These are phyloP conservation scores for Arbacia lixula DNA, from an alignment of 53 echinoderm and acorn worm genomes.

Conservation along the genomic window DNA sequence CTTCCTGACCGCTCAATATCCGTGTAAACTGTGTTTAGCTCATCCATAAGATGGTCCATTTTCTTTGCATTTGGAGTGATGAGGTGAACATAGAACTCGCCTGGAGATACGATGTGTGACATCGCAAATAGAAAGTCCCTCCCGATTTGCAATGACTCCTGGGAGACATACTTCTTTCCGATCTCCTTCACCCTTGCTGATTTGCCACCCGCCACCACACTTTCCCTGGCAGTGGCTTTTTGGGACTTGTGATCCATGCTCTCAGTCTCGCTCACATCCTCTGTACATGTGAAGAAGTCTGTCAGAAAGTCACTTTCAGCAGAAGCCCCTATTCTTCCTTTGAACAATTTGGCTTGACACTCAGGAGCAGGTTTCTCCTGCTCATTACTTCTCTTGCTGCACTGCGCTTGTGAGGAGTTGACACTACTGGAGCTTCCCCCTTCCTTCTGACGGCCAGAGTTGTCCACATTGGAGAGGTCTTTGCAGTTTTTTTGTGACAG, in stretches of 20 bases:
- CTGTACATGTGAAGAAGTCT: constrained; percentile 45
- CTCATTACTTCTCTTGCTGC: background rate
- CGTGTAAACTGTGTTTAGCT: constrained; percentile 69
- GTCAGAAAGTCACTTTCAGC: constrained; percentile 14
- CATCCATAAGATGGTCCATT: constrained; percentile 72
- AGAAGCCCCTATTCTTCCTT: background rate
- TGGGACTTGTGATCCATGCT: background rate
- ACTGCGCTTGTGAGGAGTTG: background rate
- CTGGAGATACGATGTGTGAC: constrained; percentile 78
- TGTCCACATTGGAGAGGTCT: background rate
- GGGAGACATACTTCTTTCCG: background rate
- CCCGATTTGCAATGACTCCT: background rate
- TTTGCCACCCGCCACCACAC: no score
- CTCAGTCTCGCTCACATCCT: constrained; percentile 39
- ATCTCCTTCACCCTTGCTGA: background rate
- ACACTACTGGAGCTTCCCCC: background rate
- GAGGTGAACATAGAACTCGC: constrained; percentile 88
- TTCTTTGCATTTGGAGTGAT: constrained; percentile 64
- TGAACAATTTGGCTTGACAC: background rate
- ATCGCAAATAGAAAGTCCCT: constrained; percentile 67
- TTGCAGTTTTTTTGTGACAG: constrained; percentile 3
- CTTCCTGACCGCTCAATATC: constrained; percentile 1
- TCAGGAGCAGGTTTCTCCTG: background rate
- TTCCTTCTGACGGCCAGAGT: background rate
- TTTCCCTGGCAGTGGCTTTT: background rate